A percentile compares a stretch with the other conserved stretches of the same genome.
phyloP scores from a whole-genome alignment of 2,888 invertebrate genomes.

The Drosophila rellima region DNA sequence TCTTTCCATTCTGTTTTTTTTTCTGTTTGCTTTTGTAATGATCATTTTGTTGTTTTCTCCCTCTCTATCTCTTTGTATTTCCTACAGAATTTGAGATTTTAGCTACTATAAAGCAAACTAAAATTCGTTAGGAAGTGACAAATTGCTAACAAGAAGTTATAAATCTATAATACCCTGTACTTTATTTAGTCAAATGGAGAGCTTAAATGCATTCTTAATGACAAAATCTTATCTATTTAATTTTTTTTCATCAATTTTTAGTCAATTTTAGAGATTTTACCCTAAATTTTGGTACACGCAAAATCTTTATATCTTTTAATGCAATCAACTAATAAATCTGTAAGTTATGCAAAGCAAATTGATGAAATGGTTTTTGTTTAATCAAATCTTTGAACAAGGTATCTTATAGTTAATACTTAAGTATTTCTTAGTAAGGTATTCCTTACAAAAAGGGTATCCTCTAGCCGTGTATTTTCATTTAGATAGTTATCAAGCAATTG shows the following conservation, averaged over 20 bases:
- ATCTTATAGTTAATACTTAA: not conserved
- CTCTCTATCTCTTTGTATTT: constrained; percentile 1
- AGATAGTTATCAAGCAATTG: not conserved
- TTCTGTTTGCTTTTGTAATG: constrained; percentile 63
- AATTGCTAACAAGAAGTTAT: not conserved
- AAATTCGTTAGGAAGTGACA: constrained; percentile 6
- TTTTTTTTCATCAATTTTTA: too few relatives aligned
- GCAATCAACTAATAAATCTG: too few relatives aligned
- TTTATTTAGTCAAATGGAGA: too few relatives aligned
- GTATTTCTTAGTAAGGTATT: too few relatives aligned
- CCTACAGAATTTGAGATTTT: constrained; percentile 11
- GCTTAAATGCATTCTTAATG: not conserved
- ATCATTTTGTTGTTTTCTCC: constrained; percentile 39
- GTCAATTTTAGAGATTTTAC: too few relatives aligned
- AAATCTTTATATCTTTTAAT: too few relatives aligned
- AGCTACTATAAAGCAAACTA: constrained; percentile 1
- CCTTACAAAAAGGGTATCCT: too few relatives aligned
- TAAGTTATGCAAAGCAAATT: too few relatives aligned
- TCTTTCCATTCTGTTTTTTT: constrained; percentile 24
- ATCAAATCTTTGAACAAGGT: too few relatives aligned
- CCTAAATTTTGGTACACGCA: too few relatives aligned
- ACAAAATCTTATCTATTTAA: too few relatives aligned
- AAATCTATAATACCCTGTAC: not conserved
- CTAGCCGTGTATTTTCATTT: not conserved
- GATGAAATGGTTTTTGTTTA: too few relatives aligned